Evolutionary conservation across 2,888 invertebrate species (phyloP).

Genomic region (Bimastos eiseni): DNA sequence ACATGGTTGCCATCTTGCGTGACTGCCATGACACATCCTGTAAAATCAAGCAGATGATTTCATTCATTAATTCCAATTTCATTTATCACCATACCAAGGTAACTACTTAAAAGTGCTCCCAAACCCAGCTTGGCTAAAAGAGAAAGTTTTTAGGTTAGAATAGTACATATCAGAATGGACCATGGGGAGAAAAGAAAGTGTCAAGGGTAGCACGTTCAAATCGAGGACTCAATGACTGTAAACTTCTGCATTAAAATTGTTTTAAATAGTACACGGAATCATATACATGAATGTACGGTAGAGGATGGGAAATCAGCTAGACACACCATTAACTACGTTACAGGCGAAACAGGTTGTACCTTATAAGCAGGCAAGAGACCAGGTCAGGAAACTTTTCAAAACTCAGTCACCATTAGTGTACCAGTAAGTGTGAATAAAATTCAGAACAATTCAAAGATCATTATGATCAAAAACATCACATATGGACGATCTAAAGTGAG

Average conservation of each 20-base stretch:
- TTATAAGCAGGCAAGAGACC: neutral
- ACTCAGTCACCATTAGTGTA: neutral
- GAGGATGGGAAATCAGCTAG: neutral
- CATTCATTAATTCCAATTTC: neutral
- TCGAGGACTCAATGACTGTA: too few species aligned
- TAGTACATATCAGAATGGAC: too few species aligned
- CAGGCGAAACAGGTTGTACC: neutral
- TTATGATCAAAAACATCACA: neutral
- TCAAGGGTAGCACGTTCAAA: too few species aligned
- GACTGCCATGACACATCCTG: constrained; percentile 78
- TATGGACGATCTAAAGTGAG: neutral
- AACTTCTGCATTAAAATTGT: neutral
- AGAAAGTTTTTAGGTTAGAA: too few species aligned
- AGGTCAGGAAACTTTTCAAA: neutral
- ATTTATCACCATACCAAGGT: too few species aligned
- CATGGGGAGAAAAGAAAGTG: too few species aligned
- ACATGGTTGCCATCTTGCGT: constrained; percentile 66
- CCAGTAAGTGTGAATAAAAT: neutral
- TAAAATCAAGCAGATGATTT: neutral
- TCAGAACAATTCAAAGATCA: neutral
- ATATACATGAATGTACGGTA: neutral
- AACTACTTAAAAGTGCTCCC: too few species aligned
- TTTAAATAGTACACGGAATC: neutral
- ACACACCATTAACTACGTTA: neutral
- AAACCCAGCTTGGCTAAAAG: too few species aligned